Evolutionary conservation across 2,797 vertebrate genomes (phyloP), one percentile per base, ranked within the genome.

Genomic region (Anguilla pacifica): DNA sequence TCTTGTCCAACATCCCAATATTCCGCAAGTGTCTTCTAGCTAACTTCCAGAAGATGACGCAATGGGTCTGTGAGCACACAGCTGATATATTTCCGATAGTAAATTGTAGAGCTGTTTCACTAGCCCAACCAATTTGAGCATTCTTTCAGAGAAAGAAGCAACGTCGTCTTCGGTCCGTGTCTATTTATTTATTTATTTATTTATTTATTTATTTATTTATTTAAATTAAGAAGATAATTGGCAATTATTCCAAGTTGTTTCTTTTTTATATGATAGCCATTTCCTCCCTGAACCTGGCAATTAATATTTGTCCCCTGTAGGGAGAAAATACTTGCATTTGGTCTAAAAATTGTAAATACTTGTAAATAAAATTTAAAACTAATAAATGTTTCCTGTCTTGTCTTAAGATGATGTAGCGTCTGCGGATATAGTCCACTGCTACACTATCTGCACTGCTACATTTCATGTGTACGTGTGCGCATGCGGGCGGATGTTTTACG

Each of bases 41-140:
- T 6, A 82, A 10, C 25, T 6, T 82, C 79, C 79, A 82, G 43
- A 82, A 82, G 79, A 82, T 82, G 79, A 46, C 25, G 46, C 79
- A 49, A 31, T 51, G 43, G 22, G 19, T 46, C 39, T 82, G 22
- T 82, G 17, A 82, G 51, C 46, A 49, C 1, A n/a, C 43, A 9
- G 25, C 13, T 0, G 15, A 43, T 39, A 79, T 79, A 43, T 43
- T 17, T 79, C 72, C 17, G 28, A 17, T 79, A 5, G 28, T 2
- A 13, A 64, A 64, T 64, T 22, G 28, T 10, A 15, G 74, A 43
- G 74, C 74, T 79, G 43, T 31, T 74, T 74, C 28, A 74, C 13
- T 28, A 43, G 67, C n/a, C n/a, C 31, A 39, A 39, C 35, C 6
- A 6, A 79, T 43, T 17, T 79, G 15, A 22, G 35, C 22, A 10